phyloP scores from a whole-genome alignment of 2,113 vertebrate genomes.

The Urocynchramus pylzowi region DNA sequence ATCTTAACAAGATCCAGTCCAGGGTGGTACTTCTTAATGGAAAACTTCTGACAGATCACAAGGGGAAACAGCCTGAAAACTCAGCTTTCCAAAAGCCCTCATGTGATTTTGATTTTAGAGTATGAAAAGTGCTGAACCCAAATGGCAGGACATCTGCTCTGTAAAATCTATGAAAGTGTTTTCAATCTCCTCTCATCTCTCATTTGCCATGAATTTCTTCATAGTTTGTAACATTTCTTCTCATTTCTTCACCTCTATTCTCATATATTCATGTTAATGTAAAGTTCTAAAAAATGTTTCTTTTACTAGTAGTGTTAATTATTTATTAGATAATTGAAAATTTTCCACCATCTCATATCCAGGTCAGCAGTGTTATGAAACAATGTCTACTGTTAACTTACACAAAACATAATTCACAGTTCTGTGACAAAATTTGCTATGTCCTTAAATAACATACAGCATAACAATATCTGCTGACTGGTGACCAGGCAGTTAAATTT shows the following conservation, averaged over 20 bases:
- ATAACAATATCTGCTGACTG: not conserved
- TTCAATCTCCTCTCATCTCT: conserved; percentile 9
- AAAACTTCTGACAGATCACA: conserved; percentile 43
- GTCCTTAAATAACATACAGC: not conserved
- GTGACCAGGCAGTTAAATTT: not conserved
- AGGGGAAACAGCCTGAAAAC: conserved; percentile 7
- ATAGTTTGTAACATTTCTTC: not conserved
- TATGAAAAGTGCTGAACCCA: conserved; percentile 11
- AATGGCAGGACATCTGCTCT: conserved; percentile 56
- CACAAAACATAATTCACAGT: not conserved
- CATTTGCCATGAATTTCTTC: not conserved
- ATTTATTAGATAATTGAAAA: not conserved
- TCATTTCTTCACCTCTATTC: not conserved
- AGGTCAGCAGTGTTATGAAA: not conserved
- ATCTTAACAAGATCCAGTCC: conserved; percentile 26
- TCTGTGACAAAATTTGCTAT: not conserved
- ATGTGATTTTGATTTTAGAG: conserved; percentile 54
- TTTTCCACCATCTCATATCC: not conserved
- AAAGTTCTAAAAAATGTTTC: not conserved
- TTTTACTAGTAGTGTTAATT: not conserved
- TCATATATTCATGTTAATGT: not conserved
- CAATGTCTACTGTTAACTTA: not conserved
- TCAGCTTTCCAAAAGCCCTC: conserved; percentile 9
- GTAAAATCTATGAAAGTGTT: not conserved
- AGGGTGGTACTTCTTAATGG: conserved; percentile 26